These are phyloP conservation scores for Trissolcus japonicus DNA, from an alignment of 2,888 invertebrate genomes.

Conservation along the genomic window DNA sequence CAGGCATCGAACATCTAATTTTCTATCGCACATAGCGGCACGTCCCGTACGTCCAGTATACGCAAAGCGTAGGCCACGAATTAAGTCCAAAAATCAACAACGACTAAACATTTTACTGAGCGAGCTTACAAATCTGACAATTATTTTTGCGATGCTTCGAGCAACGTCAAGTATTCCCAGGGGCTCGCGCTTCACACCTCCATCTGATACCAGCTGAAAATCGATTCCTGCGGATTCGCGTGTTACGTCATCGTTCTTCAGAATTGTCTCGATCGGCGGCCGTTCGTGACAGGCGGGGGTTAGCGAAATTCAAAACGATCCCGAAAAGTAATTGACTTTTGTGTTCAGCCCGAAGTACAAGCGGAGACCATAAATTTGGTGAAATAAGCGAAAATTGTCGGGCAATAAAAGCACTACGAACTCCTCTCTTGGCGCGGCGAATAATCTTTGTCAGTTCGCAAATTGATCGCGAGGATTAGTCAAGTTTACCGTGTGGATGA, in stretches of 20 bases:
- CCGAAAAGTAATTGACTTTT: too few relatives aligned
- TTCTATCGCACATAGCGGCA: slow-evolving; percentile 43
- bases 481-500: slow-evolving; percentile 23
- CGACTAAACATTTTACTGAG: slow-evolving; percentile 45
- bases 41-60: slow-evolving; percentile 57
- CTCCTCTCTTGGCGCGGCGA: slow-evolving; percentile 8
- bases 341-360: too few relatives aligned
- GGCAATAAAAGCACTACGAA: slow-evolving; percentile 13
- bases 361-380: slow-evolving; percentile 13
- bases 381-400: slow-evolving; percentile 18
- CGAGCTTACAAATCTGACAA: slow-evolving; percentile 54
- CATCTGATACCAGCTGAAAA: slow-evolving; percentile 57
- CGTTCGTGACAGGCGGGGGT: background rate
- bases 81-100: slow-evolving; percentile 31
- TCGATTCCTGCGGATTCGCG: slow-evolving; percentile 10
- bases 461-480: slow-evolving; percentile 25
- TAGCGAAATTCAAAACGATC: too few relatives aligned
- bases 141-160: slow-evolving; percentile 68
- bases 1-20: background rate
- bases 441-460: slow-evolving; percentile 24
- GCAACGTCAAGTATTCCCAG: slow-evolving; percentile 59
- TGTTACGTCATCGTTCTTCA: slow-evolving; percentile 1
- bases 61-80: slow-evolving; percentile 52
- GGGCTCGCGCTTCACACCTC: slow-evolving; percentile 59
- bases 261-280: background rate